These are phyloP conservation scores for Hystrix cristata DNA, from an alignment of 2,113 vertebrate genomes.

Conservation along the genomic window DNA sequence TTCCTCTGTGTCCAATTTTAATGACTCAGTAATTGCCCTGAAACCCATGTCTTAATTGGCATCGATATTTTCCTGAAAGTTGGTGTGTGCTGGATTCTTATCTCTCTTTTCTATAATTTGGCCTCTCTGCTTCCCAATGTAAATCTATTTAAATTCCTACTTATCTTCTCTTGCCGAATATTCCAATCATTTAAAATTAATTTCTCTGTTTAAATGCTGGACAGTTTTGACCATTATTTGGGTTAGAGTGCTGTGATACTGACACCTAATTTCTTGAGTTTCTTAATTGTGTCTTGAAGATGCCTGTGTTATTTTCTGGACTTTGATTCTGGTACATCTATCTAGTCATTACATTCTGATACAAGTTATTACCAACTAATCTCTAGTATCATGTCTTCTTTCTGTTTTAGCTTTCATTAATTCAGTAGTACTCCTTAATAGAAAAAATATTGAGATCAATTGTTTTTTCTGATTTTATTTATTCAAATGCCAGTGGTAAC, in stretches of 20 bases:
- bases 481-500: not conserved
- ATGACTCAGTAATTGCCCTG: not conserved
- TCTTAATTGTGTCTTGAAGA: not conserved
- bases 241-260: not conserved
- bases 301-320: not conserved
- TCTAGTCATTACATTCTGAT: not conserved
- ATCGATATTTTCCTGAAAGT: not conserved
- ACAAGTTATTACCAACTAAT: not conserved
- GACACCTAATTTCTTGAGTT: not conserved
- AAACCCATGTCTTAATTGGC: not conserved
- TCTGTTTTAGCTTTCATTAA: not conserved
- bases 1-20: not conserved
- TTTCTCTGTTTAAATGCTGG: not conserved
- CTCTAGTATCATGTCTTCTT: not conserved
- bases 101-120: not conserved
- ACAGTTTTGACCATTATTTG: not conserved
- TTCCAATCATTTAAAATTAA: not conserved
- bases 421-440: not conserved
- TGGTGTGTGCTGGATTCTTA: fast-evolving
- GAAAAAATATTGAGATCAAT: not conserved
- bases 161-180: not conserved
- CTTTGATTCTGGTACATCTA: not conserved
- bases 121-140: not conserved
- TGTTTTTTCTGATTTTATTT: not conserved
- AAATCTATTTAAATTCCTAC: not conserved